These are phyloP conservation scores for Gallirallus australis DNA, from an alignment of 2,797 vertebrate genomes.

Conservation along the genomic window DNA sequence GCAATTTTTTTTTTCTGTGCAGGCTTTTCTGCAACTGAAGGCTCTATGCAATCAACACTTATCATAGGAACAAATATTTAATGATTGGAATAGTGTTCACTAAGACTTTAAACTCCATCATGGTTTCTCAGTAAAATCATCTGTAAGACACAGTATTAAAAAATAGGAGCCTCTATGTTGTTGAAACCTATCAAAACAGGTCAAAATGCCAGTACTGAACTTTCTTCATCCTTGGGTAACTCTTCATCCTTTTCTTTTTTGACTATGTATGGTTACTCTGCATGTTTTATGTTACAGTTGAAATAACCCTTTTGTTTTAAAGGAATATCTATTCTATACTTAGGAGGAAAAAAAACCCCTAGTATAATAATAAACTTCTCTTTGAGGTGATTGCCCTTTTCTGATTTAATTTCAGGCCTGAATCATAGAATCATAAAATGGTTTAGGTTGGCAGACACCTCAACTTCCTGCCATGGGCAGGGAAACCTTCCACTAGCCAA, in stretches of 20 bases:
- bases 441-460: no score
- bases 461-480: no score
- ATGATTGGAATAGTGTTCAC: not conserved
- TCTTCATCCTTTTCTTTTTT: not conserved
- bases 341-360: not conserved
- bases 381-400: not conserved
- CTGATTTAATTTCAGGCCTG: not conserved
- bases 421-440: no score
- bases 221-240: not conserved
- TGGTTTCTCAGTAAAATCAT: not conserved
- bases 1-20: not conserved
- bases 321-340: not conserved
- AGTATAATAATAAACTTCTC: not conserved
- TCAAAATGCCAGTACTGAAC: not conserved
- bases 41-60: constrained; percentile 1
- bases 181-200: not conserved
- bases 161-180: not conserved
- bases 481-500: no score
- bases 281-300: not conserved
- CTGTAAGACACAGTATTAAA: not conserved
- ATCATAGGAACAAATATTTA: not conserved
- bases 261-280: not conserved
- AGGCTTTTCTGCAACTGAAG: not conserved
- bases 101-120: not conserved
- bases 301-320: not conserved